These are phyloP conservation scores for Paracanthobrama guichenoti DNA, from an alignment of 2,113 vertebrate genomes.

Conservation along the genomic window DNA sequence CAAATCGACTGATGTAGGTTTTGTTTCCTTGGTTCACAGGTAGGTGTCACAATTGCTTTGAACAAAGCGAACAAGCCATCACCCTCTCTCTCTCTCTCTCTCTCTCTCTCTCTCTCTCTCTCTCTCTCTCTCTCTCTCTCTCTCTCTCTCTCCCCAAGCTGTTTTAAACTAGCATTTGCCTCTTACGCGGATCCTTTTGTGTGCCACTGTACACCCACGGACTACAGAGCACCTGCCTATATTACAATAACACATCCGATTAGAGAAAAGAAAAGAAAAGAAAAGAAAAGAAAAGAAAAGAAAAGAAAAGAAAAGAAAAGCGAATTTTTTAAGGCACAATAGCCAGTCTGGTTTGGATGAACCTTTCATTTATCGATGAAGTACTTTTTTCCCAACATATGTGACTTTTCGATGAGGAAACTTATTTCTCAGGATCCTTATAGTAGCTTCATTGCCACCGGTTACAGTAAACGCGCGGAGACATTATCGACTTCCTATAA, in stretches of 20 bases:
- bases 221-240: slow-evolving; percentile 79
- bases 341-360: slow-evolving; percentile 73
- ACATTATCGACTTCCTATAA: slow-evolving; percentile 80
- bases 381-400: slow-evolving; percentile 83
- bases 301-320: not conserved
- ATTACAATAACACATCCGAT: slow-evolving; percentile 15
- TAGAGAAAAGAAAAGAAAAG: not conserved
- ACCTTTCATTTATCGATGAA: slow-evolving; percentile 81
- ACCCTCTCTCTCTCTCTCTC: slow-evolving; percentile 62
- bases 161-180: slow-evolving; percentile 48
- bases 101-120: slow-evolving; percentile 58
- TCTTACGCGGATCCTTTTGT: slow-evolving; percentile 71
- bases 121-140: slow-evolving; percentile 38
- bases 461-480: slow-evolving; percentile 80
- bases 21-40: slow-evolving; percentile 92
- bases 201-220: slow-evolving; percentile 85
- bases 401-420: slow-evolving; percentile 85
- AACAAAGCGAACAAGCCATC: slow-evolving; percentile 85
- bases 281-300: too few species aligned
- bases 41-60: slow-evolving; percentile 99
- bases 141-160: slow-evolving; percentile 76
- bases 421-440: slow-evolving; percentile 96
- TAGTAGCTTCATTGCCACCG: slow-evolving; percentile 92
- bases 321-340: slow-evolving; percentile 23
- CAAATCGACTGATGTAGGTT: slow-evolving; percentile 76